Evolutionary conservation across 1,140 invertebrate species (phyloP).

Genomic region (Homarus americanus): DNA sequence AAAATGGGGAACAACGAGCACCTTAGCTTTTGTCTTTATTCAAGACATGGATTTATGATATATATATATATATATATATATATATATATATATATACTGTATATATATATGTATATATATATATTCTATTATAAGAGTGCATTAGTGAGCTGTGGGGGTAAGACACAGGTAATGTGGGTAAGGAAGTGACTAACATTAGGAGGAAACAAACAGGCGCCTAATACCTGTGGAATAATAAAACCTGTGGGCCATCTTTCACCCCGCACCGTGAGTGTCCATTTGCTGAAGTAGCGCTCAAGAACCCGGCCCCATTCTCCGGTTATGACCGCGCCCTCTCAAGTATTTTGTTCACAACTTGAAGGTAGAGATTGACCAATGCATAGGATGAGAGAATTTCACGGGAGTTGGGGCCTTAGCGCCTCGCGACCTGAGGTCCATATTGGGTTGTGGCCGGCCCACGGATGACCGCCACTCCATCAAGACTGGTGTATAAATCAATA

Average conservation of each 20-base stretch:
- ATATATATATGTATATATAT: too few relatives aligned
- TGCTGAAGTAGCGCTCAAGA: conserved; percentile 67
- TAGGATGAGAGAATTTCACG: conserved; percentile 55
- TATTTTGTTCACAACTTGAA: conserved; percentile 75
- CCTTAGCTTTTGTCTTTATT: too few relatives aligned
- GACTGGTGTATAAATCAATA: conserved; percentile 64
- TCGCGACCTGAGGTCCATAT: conserved; percentile 25
- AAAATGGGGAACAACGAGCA: too few relatives aligned
- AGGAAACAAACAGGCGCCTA: conserved; percentile 18
- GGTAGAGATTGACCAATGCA: conserved; percentile 74
- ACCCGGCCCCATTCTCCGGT: conserved; percentile 66
- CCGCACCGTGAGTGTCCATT: conserved; percentile 55
- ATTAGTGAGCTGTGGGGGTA: too few relatives aligned
- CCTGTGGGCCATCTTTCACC: conserved; percentile 32
- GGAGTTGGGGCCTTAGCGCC: conserved; percentile 25
- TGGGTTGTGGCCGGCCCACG: conserved; percentile 27
- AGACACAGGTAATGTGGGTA: not conserved
- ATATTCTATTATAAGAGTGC: not conserved
- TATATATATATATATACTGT: too few relatives aligned
- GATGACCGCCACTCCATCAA: conserved; percentile 74
- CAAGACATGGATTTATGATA: too few relatives aligned
- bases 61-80: too few relatives aligned
- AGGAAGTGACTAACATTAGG: not conserved
- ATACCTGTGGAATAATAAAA: conserved; percentile 62
- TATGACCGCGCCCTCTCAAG: conserved; percentile 74